Conservation (phyloP, 2,797 vertebrate species). For the Dermochelys coriacea region DNA sequence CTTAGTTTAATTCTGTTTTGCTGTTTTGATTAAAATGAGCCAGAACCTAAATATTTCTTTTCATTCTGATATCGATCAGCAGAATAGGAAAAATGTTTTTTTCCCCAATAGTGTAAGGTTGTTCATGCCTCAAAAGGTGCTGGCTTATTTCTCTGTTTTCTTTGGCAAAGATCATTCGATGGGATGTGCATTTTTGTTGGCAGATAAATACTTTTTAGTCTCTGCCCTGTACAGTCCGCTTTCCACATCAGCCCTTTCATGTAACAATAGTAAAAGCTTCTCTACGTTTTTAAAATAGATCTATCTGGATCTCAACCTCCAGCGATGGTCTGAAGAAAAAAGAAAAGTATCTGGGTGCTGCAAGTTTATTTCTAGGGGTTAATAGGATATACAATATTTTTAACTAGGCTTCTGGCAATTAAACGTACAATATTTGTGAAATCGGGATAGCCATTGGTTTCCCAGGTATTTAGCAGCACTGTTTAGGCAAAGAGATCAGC, state of each 20-base stretch:
- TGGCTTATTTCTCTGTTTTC: constrained; percentile 60
- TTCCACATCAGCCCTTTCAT: constrained; percentile 70
- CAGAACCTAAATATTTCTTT: constrained; percentile 67
- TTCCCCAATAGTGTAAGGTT: constrained; percentile 35
- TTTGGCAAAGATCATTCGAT: constrained; percentile 56
- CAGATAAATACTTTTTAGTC: constrained; percentile 55
- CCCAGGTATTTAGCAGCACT: constrained; percentile 56
- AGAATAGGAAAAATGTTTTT: constrained; percentile 16
- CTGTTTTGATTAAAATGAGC: constrained; percentile 64
- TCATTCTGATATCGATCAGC: constrained; percentile 38
- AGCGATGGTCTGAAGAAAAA: background rate
- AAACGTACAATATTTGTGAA: constrained; percentile 37
- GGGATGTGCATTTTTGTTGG: constrained; percentile 67
- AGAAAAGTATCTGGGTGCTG: constrained; percentile 37
- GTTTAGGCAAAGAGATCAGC: background rate
- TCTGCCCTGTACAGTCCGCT: constrained; percentile 61
- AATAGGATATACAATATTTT: constrained; percentile 69
- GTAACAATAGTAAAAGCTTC: constrained; percentile 65
- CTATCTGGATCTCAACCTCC: constrained; percentile 51
- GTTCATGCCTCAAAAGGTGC: constrained; percentile 59
- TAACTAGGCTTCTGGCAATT: constrained; percentile 68
- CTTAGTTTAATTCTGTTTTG: constrained; percentile 4
- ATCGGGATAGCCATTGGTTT: constrained; percentile 48
- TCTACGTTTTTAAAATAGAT: constrained; percentile 56
- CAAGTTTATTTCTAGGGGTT: constrained; percentile 67